Evolutionary conservation across 92 coral and sea anemone genomes (phyloP).

Genomic region (Heliopora coerulea): DNA sequence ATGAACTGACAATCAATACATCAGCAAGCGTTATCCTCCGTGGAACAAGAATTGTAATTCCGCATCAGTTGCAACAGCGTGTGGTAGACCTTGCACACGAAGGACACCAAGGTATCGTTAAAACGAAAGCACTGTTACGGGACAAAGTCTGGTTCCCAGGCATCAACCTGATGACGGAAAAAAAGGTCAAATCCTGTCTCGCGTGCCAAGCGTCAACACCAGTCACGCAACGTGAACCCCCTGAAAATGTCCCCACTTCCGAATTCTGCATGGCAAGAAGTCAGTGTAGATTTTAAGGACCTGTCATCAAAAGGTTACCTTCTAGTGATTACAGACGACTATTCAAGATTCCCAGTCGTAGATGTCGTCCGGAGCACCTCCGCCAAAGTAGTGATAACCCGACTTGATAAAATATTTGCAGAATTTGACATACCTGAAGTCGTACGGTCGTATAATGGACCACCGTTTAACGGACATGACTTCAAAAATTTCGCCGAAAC

Average conservation of each 20-base stretch:
- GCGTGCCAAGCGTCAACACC: conserved; percentile 55
- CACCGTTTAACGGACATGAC: conserved; percentile 54
- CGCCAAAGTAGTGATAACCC: conserved; percentile 27
- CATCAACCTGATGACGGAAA: conserved; percentile 53
- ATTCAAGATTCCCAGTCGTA: conserved; percentile 31
- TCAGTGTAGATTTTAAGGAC: conserved; percentile 56
- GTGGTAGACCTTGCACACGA: conserved; percentile 50
- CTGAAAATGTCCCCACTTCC: conserved; percentile 59
- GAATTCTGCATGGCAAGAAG: conserved; percentile 53
- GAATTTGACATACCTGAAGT: conserved; percentile 43
- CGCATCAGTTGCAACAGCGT: conserved; percentile 47
- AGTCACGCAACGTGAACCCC: conserved; percentile 54
- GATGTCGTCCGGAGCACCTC: conserved; percentile 11
- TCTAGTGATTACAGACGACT: conserved; percentile 41
- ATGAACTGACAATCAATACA: conserved; percentile 42
- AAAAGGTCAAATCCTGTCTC: conserved; percentile 53
- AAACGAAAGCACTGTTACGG: conserved; percentile 50
- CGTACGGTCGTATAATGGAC: conserved; percentile 53
- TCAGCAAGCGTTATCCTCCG: conserved; percentile 46
- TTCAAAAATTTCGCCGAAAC: conserved; percentile 35
- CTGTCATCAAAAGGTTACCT: conserved; percentile 6
- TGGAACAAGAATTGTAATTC: conserved; percentile 54
- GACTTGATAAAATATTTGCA: conserved; percentile 50
- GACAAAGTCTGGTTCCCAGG: conserved; percentile 66
- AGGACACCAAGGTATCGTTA: conserved; percentile 62